A percentile compares a stretch with the other conserved stretches of the same genome.
These are phyloP conservation scores for Tapera naevia DNA, from an alignment of 2,797 vertebrate genomes.

Conservation along the genomic window DNA sequence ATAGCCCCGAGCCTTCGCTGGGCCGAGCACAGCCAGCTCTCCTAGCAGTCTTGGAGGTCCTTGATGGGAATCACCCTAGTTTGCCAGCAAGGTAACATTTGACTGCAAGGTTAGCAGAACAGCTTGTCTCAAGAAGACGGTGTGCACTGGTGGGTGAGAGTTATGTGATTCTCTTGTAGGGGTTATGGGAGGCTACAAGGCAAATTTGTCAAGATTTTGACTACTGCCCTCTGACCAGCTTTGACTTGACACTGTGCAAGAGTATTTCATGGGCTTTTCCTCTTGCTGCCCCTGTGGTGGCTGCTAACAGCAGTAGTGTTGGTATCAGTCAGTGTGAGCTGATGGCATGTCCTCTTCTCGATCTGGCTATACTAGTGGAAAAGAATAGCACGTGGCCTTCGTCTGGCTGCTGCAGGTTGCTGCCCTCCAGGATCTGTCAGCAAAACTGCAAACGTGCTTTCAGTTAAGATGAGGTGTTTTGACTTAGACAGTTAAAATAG, in stretches of 20 bases:
- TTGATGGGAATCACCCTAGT: neutral
- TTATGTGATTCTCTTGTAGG: neutral
- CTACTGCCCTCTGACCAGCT: neutral
- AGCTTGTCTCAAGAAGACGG: neutral
- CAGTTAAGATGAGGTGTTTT: slow-evolving; percentile 49
- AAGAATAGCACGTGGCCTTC: neutral
- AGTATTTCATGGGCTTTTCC: neutral
- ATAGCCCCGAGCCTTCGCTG: neutral
- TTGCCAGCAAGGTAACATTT: neutral
- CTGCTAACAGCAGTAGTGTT: neutral
- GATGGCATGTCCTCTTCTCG: neutral
- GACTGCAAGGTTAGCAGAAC: neutral
- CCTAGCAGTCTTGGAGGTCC: neutral
- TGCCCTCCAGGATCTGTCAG: slow-evolving; percentile 69
- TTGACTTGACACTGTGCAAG: neutral
- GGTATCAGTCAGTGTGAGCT: neutral
- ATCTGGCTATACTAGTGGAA: neutral
- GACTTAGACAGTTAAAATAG: slow-evolving; percentile 58
- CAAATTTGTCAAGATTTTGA: neutral
- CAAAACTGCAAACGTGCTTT: slow-evolving; percentile 44
- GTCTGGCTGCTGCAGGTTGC: slow-evolving; percentile 17
- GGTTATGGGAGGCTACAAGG: neutral
- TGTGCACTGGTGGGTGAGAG: neutral
- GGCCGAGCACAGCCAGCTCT: neutral
- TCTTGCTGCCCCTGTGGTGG: neutral